phyloP scores from a whole-genome alignment of 2,888 invertebrate genomes.

The Caradrina kadenii region DNA sequence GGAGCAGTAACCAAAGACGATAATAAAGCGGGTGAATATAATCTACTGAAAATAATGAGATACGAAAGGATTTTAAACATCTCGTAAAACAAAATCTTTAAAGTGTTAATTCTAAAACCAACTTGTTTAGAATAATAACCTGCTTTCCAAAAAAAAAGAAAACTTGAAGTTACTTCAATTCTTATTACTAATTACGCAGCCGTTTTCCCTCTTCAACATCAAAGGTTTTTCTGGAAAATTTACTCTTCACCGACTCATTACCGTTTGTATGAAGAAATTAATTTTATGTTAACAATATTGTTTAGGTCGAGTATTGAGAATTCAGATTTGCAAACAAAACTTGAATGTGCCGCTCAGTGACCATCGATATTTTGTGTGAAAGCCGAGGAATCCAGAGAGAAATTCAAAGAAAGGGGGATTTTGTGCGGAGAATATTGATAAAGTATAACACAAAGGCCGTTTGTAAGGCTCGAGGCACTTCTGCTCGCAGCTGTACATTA shows the following conservation, averaged over 20 bases:
- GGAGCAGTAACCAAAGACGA: no score
- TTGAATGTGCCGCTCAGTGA: constrained; percentile 38
- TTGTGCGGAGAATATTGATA: constrained; percentile 53
- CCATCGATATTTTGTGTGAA: constrained; percentile 48
- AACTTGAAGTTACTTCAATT: constrained; percentile 47
- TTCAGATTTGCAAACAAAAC: constrained; percentile 48
- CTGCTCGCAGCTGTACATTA: constrained; percentile 41
- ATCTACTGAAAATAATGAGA: not conserved
- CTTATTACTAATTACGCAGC: constrained; percentile 59
- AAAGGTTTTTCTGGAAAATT: constrained; percentile 54
- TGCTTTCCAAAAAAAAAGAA: constrained; percentile 43
- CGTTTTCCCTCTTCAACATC: constrained; percentile 51
- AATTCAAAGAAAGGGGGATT: constrained; percentile 39
- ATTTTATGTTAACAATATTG: constrained; percentile 45
- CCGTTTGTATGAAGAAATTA: constrained; percentile 41
- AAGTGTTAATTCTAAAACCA: constrained; percentile 17
- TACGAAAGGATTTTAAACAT: not conserved
- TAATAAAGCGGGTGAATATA: no score
- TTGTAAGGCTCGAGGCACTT: constrained; percentile 44
- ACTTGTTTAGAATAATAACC: constrained; percentile 40
- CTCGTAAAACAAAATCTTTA: constrained; percentile 12
- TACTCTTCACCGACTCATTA: constrained; percentile 47
- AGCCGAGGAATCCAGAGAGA: constrained; percentile 12
- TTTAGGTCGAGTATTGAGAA: constrained; percentile 36
- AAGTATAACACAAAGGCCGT: constrained; percentile 42